Base-by-base conservation (phyloP, 2,113 vertebrate genomes). In the Monarcha castaneiventris region DNA sequence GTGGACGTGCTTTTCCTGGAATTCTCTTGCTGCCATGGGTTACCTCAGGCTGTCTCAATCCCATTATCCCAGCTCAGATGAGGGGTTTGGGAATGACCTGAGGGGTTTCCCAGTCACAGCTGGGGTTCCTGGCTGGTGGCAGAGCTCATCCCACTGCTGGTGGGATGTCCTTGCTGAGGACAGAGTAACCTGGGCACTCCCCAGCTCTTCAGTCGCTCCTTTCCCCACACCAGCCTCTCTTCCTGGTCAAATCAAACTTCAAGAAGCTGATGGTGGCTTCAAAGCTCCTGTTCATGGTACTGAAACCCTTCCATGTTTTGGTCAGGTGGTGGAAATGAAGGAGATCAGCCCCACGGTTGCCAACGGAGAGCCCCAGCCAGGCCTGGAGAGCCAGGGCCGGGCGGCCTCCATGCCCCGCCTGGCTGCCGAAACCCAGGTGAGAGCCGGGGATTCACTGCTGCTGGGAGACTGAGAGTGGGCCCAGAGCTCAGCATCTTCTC, bases 381-480 rank as follows among this genome's bases (percentile, higher is more conserved):
- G 98, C 39, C 97, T 99, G 97, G 99, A 99, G 97, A 99, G 96
- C 97, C 99, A 99, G 87, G 98, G 99, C 14, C 94, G 99, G 59
- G 99, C 99, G 0, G 98, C 98, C 30, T 99, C 99, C 44, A 99
- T 99, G 99, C 99, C 99, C 2, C 98, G 99, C 59, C 98, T 99
- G 90, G 99, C 98, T 0, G 97, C 98, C 1, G 99, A 99, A 92
- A 98, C 98, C 54, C 99, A 99, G 98, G 99, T 99, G 88, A 98
- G 98, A 4, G 0, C 6, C 48, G 84, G 78, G 78, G 20, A 10
- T 12, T 12, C 9, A 19, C 22, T 10, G 35, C 11, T 1, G 3
- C 5, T 33, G 78, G 41, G 69, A 84, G n/a, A 17, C 25, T 9
- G 51, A 39, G 62, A 35, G 66, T 1, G 5, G 54, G 66, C n/a